Base-by-base conservation (phyloP, 1,140 invertebrate genomes). In the Acromyrmex charruanus region DNA sequence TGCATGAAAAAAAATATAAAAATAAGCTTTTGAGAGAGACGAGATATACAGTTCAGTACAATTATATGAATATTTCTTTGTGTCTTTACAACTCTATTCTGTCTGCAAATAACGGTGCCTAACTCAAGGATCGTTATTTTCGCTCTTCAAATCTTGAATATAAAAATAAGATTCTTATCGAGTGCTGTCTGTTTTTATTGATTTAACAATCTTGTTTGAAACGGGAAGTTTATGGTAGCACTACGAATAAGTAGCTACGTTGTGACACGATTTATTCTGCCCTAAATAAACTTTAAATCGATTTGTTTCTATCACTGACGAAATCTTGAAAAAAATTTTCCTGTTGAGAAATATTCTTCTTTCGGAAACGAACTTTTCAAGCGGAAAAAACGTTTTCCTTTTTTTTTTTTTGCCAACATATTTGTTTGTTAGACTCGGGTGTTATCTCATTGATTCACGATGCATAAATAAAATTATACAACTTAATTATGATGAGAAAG, bases 381-480 rank as follows among this genome's bases (percentile, higher is more conserved):
- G 16, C 12, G 49, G 3, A 80, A 65, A 9, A 35, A 71, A 39
- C 1, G 14, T 28, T 12, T 21, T 12, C 14, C 18, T 28, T 21
- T 12, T 35, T 21, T 21, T 21, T 12, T 35, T 21, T 44, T 58
- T 28, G 39, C 58, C 12, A 21, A 44, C 31, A 9, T 25, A 59
- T 5, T 59, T 14, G 9, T 35, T 18, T 35, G 5, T 35, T 16
- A 35, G 18, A 21, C 16, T 9, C 14, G 10, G 10, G 6, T 28
- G 12, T 72, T 74, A 71, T 12, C 18, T 18, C 12, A 25, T 25
- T 28, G 12, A 2, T 21, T 35, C 18, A 14, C 25, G 25, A n/a
- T 35, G 44, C 44, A 61, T 84, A 84, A 58, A 69, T 69, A 58
- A 61, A 75, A 84, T 84, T 84, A 63, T 35, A n/a, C 58, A 59